These are phyloP conservation scores for Penaeus chinensis DNA, from an alignment of 1,140 invertebrate species.

Conservation along the genomic window DNA sequence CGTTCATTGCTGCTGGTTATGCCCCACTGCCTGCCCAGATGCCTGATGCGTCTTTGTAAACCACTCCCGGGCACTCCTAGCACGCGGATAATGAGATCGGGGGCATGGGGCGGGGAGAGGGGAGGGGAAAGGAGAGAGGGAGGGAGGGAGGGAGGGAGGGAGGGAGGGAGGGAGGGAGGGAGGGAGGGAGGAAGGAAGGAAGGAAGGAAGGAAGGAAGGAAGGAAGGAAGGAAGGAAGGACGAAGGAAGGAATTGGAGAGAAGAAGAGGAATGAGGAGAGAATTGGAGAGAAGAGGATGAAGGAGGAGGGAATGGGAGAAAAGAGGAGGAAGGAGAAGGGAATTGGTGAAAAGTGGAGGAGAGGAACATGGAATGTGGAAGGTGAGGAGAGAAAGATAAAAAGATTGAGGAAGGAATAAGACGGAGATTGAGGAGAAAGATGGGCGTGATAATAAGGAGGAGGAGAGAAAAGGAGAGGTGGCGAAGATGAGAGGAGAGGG, in stretches of 20 bases:
- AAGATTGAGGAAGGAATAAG: background rate
- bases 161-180: background rate
- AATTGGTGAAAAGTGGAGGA: background rate
- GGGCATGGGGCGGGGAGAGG: background rate
- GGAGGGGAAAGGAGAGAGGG: background rate
- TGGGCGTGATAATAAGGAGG: conserved; percentile 4
- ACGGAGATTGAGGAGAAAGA: background rate
- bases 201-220: background rate
- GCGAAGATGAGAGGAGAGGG: too few relatives aligned
- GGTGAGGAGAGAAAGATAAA: background rate
- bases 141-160: background rate
- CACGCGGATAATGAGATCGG: background rate
- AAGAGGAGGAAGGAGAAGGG: background rate
- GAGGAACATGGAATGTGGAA: background rate
- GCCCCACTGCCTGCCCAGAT: too few relatives aligned
- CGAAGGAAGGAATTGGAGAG: background rate
- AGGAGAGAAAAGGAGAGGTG: too few relatives aligned
- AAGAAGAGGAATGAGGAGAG: background rate
- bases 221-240: background rate
- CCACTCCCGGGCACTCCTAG: too few relatives aligned
- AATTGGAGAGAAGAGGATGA: too few relatives aligned
- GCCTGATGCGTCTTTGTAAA: background rate
- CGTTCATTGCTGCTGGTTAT: too few relatives aligned
- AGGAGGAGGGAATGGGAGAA: background rate
- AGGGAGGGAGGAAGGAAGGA: background rate